Percentiles rank a stretch among this genome's conserved stretches.
Evolutionary conservation across 2,888 invertebrate species (phyloP).

Genomic region (Apodemia mormo): DNA sequence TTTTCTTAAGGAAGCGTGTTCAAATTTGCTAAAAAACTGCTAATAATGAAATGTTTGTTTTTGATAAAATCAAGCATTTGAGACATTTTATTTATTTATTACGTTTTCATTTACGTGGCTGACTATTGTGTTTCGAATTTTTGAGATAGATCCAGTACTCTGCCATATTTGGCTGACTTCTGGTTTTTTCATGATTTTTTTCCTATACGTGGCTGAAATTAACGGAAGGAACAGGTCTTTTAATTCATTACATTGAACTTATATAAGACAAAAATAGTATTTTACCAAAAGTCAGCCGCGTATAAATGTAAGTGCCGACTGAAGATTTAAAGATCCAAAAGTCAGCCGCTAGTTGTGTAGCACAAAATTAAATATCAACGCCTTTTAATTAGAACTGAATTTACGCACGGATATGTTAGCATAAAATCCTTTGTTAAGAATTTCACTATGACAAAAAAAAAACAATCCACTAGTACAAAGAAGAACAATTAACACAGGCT

Average conservation of each 20-base stretch:
- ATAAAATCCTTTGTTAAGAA: no score
- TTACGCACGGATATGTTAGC: no score
- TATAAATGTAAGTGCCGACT: constrained; percentile 8
- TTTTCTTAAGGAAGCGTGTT: no score
- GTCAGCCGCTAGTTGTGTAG: not conserved
- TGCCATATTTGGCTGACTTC: not conserved
- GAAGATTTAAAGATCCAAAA: not conserved
- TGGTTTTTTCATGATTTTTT: not conserved
- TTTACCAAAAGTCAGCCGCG: constrained; percentile 11
- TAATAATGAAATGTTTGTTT: not conserved
- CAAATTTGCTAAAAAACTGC: no score
- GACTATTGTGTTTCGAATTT: not conserved
- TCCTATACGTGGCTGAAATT: no score
- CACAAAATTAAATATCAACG: no score
- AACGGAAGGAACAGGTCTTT: not conserved
- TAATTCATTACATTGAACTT: not conserved
- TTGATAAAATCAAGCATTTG: no score
- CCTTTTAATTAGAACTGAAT: no score
- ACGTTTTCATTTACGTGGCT: not conserved
- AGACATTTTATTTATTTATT: not conserved
- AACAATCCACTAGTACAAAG: constrained; percentile 25
- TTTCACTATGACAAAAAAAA: constrained; percentile 16
- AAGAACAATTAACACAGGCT: constrained; percentile 27
- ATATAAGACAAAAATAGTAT: no score
- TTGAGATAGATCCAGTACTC: not conserved